A percentile compares a stretch with the other conserved stretches of the same genome.
These are phyloP conservation scores for Zoroaster sp. DNA, from an alignment of 53 echinoderm and acorn worm species.

Conservation along the genomic window DNA sequence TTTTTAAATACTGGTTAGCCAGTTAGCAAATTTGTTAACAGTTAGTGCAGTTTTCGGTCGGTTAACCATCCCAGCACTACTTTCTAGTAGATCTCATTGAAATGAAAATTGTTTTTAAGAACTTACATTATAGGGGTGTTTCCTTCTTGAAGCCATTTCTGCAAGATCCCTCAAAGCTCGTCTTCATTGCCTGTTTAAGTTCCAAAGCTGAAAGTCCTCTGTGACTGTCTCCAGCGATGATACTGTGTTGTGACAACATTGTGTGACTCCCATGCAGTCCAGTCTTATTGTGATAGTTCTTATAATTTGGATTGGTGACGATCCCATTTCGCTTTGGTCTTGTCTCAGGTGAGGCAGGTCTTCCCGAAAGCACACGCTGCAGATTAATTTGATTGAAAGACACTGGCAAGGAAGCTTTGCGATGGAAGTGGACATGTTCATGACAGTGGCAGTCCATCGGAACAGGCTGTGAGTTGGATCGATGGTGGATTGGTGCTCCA, in stretches of 20 bases:
- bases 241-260: constrained; percentile 60
- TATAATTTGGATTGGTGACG: constrained; percentile 93
- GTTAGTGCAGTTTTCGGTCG: too few species aligned
- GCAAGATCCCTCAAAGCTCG: constrained; percentile 88
- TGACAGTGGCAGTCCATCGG: constrained; percentile 44
- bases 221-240: constrained; percentile 64
- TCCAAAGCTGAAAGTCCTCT: constrained; percentile 84
- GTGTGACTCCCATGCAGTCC: constrained; percentile 76
- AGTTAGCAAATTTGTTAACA: too few species aligned
- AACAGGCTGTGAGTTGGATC: constrained; percentile 45
- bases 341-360: constrained; percentile 77
- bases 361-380: constrained; percentile 68
- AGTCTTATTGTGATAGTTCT: constrained; percentile 74
- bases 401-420: constrained; percentile 93
- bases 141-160: constrained; percentile 98
- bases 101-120: too few species aligned
- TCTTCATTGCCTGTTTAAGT: constrained; percentile 90
- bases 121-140: constrained; percentile 94
- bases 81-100: too few species aligned
- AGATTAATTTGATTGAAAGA: constrained; percentile 91
- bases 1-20: too few species aligned
- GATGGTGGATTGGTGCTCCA: constrained; percentile 22
- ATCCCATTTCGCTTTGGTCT: constrained; percentile 81
- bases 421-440: constrained; percentile 62
- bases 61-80: too few species aligned